Evolutionary conservation across 2,797 vertebrate species (phyloP).

Genomic region (Aldrovandia affinis): DNA sequence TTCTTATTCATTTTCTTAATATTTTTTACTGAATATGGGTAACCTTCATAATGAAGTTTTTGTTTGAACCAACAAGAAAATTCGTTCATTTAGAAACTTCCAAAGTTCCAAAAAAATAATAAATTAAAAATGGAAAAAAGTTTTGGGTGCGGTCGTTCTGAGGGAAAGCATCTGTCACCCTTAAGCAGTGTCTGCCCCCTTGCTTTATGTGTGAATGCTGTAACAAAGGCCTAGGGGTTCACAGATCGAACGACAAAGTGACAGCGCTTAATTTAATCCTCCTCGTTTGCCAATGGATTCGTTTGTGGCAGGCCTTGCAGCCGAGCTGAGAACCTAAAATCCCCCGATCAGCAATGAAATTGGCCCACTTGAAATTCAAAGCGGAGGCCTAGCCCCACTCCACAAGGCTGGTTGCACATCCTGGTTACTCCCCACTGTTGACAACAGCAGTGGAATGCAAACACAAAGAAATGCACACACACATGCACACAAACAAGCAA

Average conservation of each 20-base stretch:
- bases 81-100: background rate
- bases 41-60: background rate
- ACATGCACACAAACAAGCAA: background rate
- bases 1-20: too few relatives aligned
- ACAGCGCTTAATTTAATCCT: slow-evolving; percentile 9
- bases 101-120: background rate
- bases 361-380: background rate
- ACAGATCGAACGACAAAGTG: background rate
- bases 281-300: background rate
- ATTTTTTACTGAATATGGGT: background rate
- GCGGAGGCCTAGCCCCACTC: background rate
- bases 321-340: background rate
- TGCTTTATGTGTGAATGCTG: too few relatives aligned
- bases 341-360: background rate
- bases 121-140: too few relatives aligned
- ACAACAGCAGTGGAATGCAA: background rate
- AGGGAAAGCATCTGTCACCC: background rate
- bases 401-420: background rate
- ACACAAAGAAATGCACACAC: too few relatives aligned
- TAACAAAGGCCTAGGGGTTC: slow-evolving; percentile 2
- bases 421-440: background rate
- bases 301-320: background rate
- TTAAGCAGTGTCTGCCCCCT: background rate
- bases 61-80: background rate
- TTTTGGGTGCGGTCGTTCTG: background rate